A percentile compares a stretch with the other conserved stretches of the same genome.
Conservation (phyloP, 2,888 invertebrate genomes). For the Nomada ruficornis region DNA sequence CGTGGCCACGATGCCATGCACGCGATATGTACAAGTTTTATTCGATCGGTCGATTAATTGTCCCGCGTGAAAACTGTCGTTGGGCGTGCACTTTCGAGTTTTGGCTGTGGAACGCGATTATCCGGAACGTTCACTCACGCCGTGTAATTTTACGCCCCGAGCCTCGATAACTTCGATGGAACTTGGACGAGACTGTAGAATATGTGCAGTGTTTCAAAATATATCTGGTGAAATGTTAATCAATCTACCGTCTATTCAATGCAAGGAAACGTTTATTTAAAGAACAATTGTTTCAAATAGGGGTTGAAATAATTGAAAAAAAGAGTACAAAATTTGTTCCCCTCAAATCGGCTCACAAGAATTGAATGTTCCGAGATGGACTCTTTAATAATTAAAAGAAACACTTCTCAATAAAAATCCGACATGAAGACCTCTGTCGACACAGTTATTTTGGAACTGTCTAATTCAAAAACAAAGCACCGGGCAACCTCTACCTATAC, state of each 20-base stretch:
- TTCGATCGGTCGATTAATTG: slow-evolving; percentile 12
- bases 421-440: too few relatives aligned
- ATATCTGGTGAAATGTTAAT: too few relatives aligned
- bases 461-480: neutral
- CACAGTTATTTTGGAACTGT: neutral
- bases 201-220: neutral
- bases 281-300: too few relatives aligned
- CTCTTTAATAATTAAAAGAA: too few relatives aligned
- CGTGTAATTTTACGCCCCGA: neutral
- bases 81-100: neutral
- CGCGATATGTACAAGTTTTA: slow-evolving; percentile 11
- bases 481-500: neutral
- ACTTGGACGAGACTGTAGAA: too few relatives aligned
- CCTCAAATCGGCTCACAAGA: too few relatives aligned
- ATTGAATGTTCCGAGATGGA: too few relatives aligned
- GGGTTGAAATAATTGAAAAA: neutral
- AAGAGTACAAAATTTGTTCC: too few relatives aligned
- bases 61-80: slow-evolving; percentile 4
- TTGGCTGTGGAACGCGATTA: neutral
- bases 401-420: too few relatives aligned
- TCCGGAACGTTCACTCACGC: neutral
- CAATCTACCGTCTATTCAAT: too few relatives aligned
- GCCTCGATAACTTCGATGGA: neutral
- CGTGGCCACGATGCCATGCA: neutral
- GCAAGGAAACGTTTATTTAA: too few relatives aligned